Percentiles rank a stretch among this genome's conserved stretches.
Conservation (phyloP, 2,888 invertebrate species). For the Strigamia transsilvanica region DNA sequence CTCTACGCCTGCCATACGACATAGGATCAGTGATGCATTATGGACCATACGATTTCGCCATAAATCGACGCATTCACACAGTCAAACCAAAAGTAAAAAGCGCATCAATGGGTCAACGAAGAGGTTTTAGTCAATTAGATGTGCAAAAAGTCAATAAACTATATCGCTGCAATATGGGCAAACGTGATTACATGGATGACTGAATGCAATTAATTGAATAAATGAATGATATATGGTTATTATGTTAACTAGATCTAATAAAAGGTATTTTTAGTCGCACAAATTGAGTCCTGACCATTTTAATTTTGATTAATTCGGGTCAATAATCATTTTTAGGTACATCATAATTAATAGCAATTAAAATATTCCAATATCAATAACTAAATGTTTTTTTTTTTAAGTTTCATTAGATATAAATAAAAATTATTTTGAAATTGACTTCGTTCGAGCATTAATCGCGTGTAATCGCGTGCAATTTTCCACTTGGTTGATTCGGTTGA, state of each 20-base stretch:
- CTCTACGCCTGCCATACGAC: slow-evolving; percentile 62
- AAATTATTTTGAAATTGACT: not conserved
- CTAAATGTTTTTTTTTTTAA: no score
- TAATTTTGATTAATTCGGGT: slow-evolving; percentile 3
- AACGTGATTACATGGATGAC: not conserved
- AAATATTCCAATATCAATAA: not conserved
- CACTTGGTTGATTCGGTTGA: not conserved
- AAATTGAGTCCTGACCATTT: not conserved
- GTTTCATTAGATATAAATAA: not conserved
- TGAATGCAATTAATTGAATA: not conserved
- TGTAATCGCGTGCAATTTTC: not conserved
- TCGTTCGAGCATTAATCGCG: not conserved
- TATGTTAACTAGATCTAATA: not conserved
- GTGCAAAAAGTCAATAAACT: slow-evolving; percentile 61
- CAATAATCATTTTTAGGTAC: not conserved
- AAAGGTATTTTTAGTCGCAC: not conserved
- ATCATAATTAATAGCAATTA: not conserved
- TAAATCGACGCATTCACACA: slow-evolving; percentile 61
- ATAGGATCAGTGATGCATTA: slow-evolving; percentile 64
- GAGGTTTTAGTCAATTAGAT: slow-evolving; percentile 62
- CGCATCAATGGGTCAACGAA: slow-evolving; percentile 61
- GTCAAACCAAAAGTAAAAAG: slow-evolving; percentile 60
- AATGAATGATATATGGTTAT: slow-evolving; percentile 1
- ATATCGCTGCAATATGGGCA: slow-evolving; percentile 59
- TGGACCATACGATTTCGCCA: slow-evolving; percentile 63